phyloP scores from a whole-genome alignment of 2,797 vertebrate genomes.

The Danio tinwini region DNA sequence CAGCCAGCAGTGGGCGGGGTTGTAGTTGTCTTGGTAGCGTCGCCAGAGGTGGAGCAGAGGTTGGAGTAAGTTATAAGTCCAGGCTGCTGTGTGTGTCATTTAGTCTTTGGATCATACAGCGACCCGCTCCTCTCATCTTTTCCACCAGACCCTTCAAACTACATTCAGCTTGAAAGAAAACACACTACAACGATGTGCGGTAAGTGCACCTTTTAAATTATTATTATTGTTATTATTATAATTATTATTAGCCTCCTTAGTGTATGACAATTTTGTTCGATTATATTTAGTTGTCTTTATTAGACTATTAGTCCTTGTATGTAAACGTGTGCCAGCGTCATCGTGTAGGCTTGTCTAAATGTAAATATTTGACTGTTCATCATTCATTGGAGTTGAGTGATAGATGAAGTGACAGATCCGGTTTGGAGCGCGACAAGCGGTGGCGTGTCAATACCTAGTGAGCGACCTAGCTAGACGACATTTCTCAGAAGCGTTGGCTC shows the following conservation, averaged over 20 bases:
- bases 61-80: slow-evolving; percentile 39
- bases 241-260: too few species aligned
- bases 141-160: neutral
- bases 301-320: neutral
- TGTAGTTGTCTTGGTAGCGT: slow-evolving; percentile 36
- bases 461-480: neutral
- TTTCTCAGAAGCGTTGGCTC: neutral
- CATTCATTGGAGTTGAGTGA: neutral
- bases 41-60: slow-evolving; percentile 59
- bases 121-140: neutral
- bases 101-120: slow-evolving; percentile 18
- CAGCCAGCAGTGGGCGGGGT: slow-evolving; percentile 48
- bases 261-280: neutral
- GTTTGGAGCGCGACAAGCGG: slow-evolving; percentile 1
- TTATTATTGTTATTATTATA: too few species aligned
- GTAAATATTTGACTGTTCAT: neutral
- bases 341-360: neutral
- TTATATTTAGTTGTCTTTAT: neutral
- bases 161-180: slow-evolving; percentile 17
- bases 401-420: slow-evolving; percentile 32
- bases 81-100: slow-evolving; percentile 22
- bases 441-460: neutral
- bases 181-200: slow-evolving; percentile 76
- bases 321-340: neutral
- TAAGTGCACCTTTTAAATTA: slow-evolving; percentile 61